Percentiles rank a stretch among this genome's conserved stretches.
These are phyloP conservation scores for Acronicta alni DNA, from an alignment of 2,888 invertebrate species.

Conservation along the genomic window DNA sequence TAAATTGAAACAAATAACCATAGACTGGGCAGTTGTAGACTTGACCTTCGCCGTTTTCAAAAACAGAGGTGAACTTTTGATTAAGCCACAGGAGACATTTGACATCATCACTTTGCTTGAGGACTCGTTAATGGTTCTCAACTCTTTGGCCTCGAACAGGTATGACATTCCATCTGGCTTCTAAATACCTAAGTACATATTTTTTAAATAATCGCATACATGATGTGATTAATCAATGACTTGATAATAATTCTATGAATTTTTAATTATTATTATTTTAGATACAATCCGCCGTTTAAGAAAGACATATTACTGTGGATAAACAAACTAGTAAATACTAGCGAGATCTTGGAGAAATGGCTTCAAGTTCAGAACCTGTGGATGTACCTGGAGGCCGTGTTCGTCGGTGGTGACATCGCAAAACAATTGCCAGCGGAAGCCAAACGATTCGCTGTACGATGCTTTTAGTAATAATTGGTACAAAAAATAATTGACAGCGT, in stretches of 20 bases:
- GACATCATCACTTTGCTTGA: conserved; percentile 94
- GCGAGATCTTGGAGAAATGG: conserved; percentile 96
- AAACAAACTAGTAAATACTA: conserved; percentile 93
- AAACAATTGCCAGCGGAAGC: conserved; percentile 95
- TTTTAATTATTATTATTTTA: conserved; percentile 63
- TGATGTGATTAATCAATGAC: too few species aligned
- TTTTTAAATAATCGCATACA: too few species aligned
- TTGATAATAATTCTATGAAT: too few species aligned
- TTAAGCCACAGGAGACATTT: conserved; percentile 93
- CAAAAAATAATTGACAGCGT: too few species aligned
- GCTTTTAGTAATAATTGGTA: not conserved
- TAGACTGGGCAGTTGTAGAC: conserved; percentile 94
- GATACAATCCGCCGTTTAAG: conserved; percentile 96
- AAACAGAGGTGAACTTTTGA: conserved; percentile 93
- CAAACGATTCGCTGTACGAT: conserved; percentile 91
- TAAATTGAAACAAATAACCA: conserved; percentile 94
- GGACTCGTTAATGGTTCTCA: conserved; percentile 96
- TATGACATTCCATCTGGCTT: conserved; percentile 56
- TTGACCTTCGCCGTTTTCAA: conserved; percentile 93
- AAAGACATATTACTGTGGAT: conserved; percentile 95
- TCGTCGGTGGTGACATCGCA: conserved; percentile 97
- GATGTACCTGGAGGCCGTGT: conserved; percentile 97
- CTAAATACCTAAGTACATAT: too few species aligned
- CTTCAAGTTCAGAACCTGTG: conserved; percentile 95
- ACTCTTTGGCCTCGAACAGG: conserved; percentile 95